A percentile compares a stretch with the other conserved stretches of the same genome.
These are phyloP conservation scores for Leptothorax acervorum DNA, from an alignment of 2,888 invertebrate species.

Conservation along the genomic window DNA sequence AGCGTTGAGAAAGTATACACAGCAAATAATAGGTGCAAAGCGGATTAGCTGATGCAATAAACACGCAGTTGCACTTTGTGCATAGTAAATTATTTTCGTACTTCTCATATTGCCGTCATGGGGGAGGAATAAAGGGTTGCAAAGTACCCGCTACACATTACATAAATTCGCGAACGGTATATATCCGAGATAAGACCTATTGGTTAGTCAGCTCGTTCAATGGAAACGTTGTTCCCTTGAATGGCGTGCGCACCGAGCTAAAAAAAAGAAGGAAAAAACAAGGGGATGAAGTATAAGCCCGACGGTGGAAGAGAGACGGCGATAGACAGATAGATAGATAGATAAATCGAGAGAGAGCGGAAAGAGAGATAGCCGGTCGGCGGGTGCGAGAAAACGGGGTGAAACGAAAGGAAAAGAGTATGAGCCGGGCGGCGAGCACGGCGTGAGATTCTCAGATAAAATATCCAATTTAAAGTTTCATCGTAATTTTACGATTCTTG, in stretches of 20 bases:
- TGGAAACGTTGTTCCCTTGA: conserved; percentile 71
- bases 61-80: not conserved
- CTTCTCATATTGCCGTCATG: not conserved
- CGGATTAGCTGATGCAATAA: not conserved
- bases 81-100: not conserved
- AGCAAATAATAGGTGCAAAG: not conserved
- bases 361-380: conserved; percentile 31
- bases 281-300: conserved; percentile 51
- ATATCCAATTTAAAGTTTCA: conserved; percentile 84
- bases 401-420: conserved; percentile 46
- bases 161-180: conserved; percentile 64
- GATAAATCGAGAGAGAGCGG: conserved; percentile 57
- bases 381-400: conserved; percentile 26
- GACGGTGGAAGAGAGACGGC: conserved; percentile 39
- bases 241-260: conserved; percentile 61
- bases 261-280: conserved; percentile 43
- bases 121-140: not conserved
- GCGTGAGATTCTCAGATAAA: conserved; percentile 80
- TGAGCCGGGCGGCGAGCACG: conserved; percentile 57
- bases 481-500: conserved; percentile 84
- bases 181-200: conserved; percentile 66
- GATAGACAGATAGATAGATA: conserved; percentile 35
- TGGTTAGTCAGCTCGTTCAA: conserved; percentile 71
- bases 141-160: conserved; percentile 30
- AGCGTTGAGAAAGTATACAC: not conserved